A percentile compares a stretch with the other conserved stretches of the same genome.
Conservation (phyloP, 2,113 vertebrate genomes). For the Oncorhynchus kisutch region DNA sequence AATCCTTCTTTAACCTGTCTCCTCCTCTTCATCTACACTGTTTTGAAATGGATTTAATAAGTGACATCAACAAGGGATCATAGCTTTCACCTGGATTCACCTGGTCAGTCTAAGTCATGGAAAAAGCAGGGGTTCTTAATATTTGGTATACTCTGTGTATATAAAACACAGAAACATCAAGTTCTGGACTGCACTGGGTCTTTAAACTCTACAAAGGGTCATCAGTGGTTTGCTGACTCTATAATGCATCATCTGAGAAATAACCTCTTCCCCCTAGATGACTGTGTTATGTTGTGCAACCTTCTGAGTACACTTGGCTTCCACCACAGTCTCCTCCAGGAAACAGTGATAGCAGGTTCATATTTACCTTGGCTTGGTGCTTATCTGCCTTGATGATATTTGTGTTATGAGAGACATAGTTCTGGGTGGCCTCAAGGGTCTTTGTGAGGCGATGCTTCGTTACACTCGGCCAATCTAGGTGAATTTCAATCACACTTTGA, state of each 20-base stretch:
- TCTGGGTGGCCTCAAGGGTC: constrained; percentile 61
- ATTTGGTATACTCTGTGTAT: too few species aligned
- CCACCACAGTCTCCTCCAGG: constrained; percentile 1
- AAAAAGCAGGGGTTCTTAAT: too few species aligned
- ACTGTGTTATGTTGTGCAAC: constrained; percentile 4
- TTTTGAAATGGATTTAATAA: too few species aligned
- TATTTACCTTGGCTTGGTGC: constrained; percentile 65
- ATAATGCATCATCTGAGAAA: not conserved
- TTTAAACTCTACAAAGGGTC: not conserved
- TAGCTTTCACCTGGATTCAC: too few species aligned
- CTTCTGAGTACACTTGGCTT: not conserved
- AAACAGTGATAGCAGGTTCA: constrained; percentile 21
- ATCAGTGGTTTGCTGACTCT: not conserved
- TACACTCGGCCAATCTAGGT: constrained; percentile 45
- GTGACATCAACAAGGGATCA: too few species aligned
- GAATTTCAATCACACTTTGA: constrained; percentile 41
- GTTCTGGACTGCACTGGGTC: too few species aligned
- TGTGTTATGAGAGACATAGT: constrained; percentile 42
- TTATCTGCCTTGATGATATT: constrained; percentile 61
- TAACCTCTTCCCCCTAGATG: not conserved
- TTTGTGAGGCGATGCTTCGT: constrained; percentile 43
- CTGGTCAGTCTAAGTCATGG: too few species aligned
- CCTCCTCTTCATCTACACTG: too few species aligned
- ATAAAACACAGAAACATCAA: too few species aligned
- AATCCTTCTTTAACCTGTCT: too few species aligned